phyloP scores from a whole-genome alignment of 2,888 invertebrate species.

The Ptilodon capucinus region DNA sequence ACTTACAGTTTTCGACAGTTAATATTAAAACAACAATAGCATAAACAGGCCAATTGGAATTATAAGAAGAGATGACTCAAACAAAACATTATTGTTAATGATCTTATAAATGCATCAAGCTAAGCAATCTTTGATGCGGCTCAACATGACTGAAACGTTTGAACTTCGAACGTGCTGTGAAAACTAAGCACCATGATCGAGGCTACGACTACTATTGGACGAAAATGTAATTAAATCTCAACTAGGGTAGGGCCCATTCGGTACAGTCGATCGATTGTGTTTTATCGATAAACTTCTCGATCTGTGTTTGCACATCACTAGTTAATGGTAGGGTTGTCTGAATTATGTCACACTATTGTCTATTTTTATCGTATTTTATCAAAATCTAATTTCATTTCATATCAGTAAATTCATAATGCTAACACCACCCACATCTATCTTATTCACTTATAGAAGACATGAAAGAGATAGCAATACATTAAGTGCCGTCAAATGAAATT shows the following conservation, averaged over 20 bases:
- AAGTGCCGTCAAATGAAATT: no score
- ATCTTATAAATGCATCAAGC: conserved; percentile 19
- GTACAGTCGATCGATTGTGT: conserved; percentile 57
- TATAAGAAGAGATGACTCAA: not conserved
- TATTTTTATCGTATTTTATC: not conserved
- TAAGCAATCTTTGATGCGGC: conserved; percentile 24
- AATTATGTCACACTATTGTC: conserved; percentile 5
- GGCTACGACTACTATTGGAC: conserved; percentile 75
- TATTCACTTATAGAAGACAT: no score
- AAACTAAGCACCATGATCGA: conserved; percentile 64
- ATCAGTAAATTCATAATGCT: no score
- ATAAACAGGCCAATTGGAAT: not conserved
- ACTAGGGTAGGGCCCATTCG: conserved; percentile 53
- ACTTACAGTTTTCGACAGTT: no score
- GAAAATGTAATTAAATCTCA: conserved; percentile 67
- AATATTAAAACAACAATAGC: no score
- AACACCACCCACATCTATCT: no score
- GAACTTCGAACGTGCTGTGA: conserved; percentile 47
- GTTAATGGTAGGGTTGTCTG: conserved; percentile 13
- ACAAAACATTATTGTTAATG: not conserved
- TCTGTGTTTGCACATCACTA: conserved; percentile 26
- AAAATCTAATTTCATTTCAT: no score
- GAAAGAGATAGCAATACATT: no score
- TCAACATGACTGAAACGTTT: conserved; percentile 10
- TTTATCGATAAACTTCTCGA: conserved; percentile 24